Conservation (phyloP, 2,888 invertebrate species). For the Flexamia atlantica region DNA sequence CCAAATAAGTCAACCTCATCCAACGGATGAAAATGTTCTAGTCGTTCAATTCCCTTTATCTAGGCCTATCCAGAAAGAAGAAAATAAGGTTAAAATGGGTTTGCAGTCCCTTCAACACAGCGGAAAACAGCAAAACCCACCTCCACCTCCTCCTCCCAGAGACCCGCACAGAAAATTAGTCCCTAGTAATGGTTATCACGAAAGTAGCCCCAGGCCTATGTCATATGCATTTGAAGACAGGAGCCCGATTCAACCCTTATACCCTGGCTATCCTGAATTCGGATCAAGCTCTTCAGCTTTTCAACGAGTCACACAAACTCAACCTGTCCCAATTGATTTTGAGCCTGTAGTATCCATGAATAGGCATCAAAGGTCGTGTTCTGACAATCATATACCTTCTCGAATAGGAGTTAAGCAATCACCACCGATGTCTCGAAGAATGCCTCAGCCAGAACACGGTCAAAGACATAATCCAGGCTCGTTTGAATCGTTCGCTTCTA, state of each 20-base stretch:
- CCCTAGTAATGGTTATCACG: slow-evolving; percentile 53
- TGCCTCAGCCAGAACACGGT: neutral
- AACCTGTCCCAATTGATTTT: slow-evolving; percentile 74
- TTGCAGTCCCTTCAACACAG: neutral
- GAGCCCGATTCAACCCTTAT: slow-evolving; percentile 49
- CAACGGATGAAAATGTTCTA: slow-evolving; percentile 55
- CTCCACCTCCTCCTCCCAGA: slow-evolving; percentile 89
- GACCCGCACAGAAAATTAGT: slow-evolving; percentile 82
- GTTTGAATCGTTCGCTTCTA: slow-evolving; percentile 36
- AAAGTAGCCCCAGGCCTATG: slow-evolving; percentile 75
- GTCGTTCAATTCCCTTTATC: slow-evolving; percentile 60
- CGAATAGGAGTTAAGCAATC: slow-evolving; percentile 34
- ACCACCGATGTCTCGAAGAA: slow-evolving; percentile 46
- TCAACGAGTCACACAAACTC: slow-evolving; percentile 72
- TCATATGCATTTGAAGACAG: slow-evolving; percentile 77
- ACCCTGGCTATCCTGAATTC: slow-evolving; percentile 68
- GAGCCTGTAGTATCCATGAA: slow-evolving; percentile 66
- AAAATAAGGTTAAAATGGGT: slow-evolving; percentile 22
- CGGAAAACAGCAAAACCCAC: slow-evolving; percentile 75
- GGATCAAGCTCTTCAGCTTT: slow-evolving; percentile 60
- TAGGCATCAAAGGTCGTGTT: slow-evolving; percentile 64
- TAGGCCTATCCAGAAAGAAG: slow-evolving; percentile 44
- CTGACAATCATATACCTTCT: slow-evolving; percentile 66
- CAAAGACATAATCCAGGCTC: slow-evolving; percentile 14
- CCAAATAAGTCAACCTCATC: slow-evolving; percentile 54